phyloP scores from a whole-genome alignment of 2,113 vertebrate species.

The Parus major region DNA sequence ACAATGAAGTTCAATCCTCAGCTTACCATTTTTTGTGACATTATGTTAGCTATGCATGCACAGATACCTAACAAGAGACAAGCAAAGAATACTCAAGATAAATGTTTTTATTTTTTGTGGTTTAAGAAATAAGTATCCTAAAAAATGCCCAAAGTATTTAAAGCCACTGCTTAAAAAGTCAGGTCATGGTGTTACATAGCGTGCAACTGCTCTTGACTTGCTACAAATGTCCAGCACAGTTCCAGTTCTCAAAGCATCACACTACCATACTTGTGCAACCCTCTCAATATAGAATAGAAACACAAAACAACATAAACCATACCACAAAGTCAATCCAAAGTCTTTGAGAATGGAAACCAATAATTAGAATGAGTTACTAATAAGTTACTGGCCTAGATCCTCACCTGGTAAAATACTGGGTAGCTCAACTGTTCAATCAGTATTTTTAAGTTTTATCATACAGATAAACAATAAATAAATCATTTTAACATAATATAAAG shows the following conservation, averaged over 20 bases:
- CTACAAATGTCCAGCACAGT: neutral
- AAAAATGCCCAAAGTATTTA: neutral
- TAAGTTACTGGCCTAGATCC: neutral
- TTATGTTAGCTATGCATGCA: neutral
- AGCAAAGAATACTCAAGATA: neutral
- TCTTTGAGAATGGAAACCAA: neutral
- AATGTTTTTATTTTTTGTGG: neutral
- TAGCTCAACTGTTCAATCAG: neutral
- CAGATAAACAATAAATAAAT: neutral
- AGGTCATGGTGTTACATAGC: neutral
- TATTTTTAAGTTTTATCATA: neutral
- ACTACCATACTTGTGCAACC: neutral
- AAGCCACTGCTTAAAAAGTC: neutral
- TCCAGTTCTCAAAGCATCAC: neutral
- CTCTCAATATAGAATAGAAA: neutral
- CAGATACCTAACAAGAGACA: neutral
- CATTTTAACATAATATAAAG: neutral
- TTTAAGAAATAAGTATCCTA: neutral
- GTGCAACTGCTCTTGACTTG: neutral
- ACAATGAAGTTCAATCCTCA: neutral
- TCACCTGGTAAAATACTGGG: neutral
- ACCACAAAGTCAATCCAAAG: neutral
- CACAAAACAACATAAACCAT: neutral
- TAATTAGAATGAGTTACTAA: neutral
- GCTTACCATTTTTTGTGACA: neutral